Evolutionary conservation across 2,888 invertebrate genomes (phyloP), one percentile per base, ranked within the genome.

Genomic region (Drosophila borborema): DNA sequence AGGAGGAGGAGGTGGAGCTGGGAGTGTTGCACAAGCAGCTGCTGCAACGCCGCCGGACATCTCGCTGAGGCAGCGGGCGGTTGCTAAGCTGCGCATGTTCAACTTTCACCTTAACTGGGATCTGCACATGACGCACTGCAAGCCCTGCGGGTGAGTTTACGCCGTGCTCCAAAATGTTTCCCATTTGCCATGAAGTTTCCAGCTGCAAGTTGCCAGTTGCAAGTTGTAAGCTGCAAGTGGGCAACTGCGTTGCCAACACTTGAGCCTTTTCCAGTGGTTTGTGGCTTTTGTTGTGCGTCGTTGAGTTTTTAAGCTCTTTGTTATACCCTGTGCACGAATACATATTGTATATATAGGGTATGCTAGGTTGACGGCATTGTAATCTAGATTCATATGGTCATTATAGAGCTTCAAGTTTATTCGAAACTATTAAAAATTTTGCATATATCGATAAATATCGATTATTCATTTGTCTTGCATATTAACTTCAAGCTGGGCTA

Each of bases 101-200:
- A 93, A 93, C 89, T 93, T 93, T 73, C 93, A 93, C 78, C 88
- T 93, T 60, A 93, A 93, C 85, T 93, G 93, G 93, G 93, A 93
- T 85, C 90, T 93, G 68, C 93, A 93, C 77, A 93, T 93, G 93
- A 93, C 92, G 88, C 93, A 93, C 77, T 93, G 93, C 87, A 93
- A 93, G 68, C 93, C 93, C 58, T 93, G 93, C 81, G 93, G 93
- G 93, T 93, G 83, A 91, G 93, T 92, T 60, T 53, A 41, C 55
- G 28, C n/a, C 55, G n/a, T 8, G 18, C 41, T 40, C 40, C 40
- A n/a, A 43, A 56, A 34, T 34, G 54, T 36, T 45, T 8, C 40
- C 40, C 55, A 14, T 49, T 49, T 28, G 54, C 54, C 14, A 12
- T 28, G 45, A 12, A 53, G 56, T 74, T 53, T 64, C 72, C 72